Base-by-base conservation (phyloP, 92 coral and sea anemone genomes). In the Paramuricea clavata region DNA sequence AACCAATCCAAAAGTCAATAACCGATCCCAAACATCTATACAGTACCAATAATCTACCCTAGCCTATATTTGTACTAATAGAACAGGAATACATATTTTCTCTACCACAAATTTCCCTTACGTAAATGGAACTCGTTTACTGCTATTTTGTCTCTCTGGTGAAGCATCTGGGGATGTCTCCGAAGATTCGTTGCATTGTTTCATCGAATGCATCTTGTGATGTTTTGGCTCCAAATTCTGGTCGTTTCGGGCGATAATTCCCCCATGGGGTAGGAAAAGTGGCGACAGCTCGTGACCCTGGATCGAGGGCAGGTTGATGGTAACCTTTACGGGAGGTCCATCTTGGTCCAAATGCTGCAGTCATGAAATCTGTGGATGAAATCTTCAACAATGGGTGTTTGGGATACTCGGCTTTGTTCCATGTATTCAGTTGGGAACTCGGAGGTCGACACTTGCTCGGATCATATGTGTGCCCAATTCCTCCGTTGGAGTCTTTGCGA, bases 251-350 rank as follows among this genome's bases (percentile, higher is more conserved):
- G 3, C 80, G 28, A 30, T 35, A 42, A 22, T 74, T 74, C n/a
- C 89, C 91, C 91, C 88, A 91, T 47, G 93, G 91, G 26, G 86
- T 90, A 59, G 89, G 70, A 44, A 83, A 87, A 11, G 93, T 91
- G 36, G 91, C 90, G 13, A 81, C 31, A 17, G 71, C 42, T 33
- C 90, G 69, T 28, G 92, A 88, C 61, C 76, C 82, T n/a, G 92
- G 94, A 87, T 86, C 85, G 30, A 88, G 69, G 41, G 47, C 72
- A 21, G 89, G 69, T 61, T 92, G 89, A 73, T 89, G 92, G 64
- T 89, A 89, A 5, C 86, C 89, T 56, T 89, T 89, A 7, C 89
- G 92, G 21, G n/a, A 89, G 85, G 81, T 83, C 88, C 42, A 89
- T 54, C 39, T 83, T 89, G 76, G 86, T 78, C 89, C 83, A 89